phyloP scores from a whole-genome alignment of 2,888 invertebrate species.

The Eumacrocentrus americanus region DNA sequence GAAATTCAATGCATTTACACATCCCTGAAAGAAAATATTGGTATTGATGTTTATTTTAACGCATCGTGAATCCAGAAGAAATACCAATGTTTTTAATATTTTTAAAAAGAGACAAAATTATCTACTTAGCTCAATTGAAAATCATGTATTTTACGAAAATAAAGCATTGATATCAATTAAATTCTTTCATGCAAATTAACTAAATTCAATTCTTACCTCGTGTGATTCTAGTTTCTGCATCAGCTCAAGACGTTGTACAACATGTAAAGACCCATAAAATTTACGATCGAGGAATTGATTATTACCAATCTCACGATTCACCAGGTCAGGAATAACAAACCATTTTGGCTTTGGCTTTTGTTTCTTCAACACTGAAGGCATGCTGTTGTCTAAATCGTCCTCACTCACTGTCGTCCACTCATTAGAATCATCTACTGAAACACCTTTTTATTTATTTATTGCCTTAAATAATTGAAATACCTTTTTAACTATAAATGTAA shows the following conservation, averaged over 20 bases:
- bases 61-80: too few species aligned
- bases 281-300: constrained; percentile 70
- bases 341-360: constrained; percentile 73
- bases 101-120: not conserved
- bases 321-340: constrained; percentile 70
- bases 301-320: constrained; percentile 70
- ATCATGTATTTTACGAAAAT: not conserved
- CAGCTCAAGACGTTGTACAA: constrained; percentile 81
- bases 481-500: not conserved
- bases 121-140: not conserved
- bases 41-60: constrained; percentile 3
- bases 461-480: not conserved
- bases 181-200: not conserved
- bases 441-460: too few species aligned
- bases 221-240: constrained; percentile 80
- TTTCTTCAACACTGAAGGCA: constrained; percentile 65
- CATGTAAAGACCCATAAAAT: constrained; percentile 82
- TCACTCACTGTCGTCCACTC: constrained; percentile 44
- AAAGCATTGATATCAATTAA: too few species aligned
- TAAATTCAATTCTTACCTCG: constrained; percentile 52
- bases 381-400: constrained; percentile 47
- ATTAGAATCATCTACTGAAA: constrained; percentile 41
- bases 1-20: constrained; percentile 92
- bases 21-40: constrained; percentile 68
- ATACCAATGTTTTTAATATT: constrained; percentile 5